A percentile compares a stretch with the other conserved stretches of the same genome.
These are phyloP conservation scores for Aspidapion aeneum DNA, from an alignment of 2,888 invertebrate species.

Conservation along the genomic window DNA sequence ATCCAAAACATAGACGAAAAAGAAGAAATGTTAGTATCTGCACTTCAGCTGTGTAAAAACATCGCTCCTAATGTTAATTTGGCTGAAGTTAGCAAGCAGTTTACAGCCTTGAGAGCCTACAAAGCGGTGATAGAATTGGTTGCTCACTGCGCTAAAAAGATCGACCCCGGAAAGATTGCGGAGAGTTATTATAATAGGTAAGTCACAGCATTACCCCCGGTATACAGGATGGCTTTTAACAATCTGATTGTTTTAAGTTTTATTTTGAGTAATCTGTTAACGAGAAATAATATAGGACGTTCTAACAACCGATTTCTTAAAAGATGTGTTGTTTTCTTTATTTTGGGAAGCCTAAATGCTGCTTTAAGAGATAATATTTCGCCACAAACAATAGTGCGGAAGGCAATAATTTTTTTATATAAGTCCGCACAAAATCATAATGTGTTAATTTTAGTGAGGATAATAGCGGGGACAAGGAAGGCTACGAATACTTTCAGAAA, in stretches of 20 bases:
- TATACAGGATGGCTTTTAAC: too few species aligned
- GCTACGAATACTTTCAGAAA: slow-evolving; percentile 45
- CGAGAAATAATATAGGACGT: too few species aligned
- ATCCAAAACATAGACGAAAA: slow-evolving; percentile 72
- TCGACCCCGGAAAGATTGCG: slow-evolving; percentile 88
- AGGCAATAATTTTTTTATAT: too few species aligned
- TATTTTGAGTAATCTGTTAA: too few species aligned
- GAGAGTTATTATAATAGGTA: slow-evolving; percentile 67
- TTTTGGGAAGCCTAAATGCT: too few species aligned
- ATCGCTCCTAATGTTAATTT: slow-evolving; percentile 86
- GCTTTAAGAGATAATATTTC: too few species aligned
- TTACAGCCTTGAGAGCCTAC: slow-evolving; percentile 77
- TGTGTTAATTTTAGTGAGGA: slow-evolving; percentile 68
- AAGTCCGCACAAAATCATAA: too few species aligned
- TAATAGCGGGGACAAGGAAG: slow-evolving; percentile 79
- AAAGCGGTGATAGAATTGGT: slow-evolving; percentile 88
- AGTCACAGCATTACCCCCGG: not conserved
- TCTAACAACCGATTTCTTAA: too few species aligned
- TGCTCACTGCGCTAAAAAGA: slow-evolving; percentile 75
- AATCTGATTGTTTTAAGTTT: too few species aligned
- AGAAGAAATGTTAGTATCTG: slow-evolving; percentile 71
- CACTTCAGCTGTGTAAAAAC: slow-evolving; percentile 81
- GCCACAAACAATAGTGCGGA: too few species aligned
- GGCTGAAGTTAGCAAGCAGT: slow-evolving; percentile 78
- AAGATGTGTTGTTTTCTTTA: too few species aligned